Evolutionary conservation across 2,113 vertebrate genomes (phyloP).

Genomic region (Myrmecobius fasciatus): DNA sequence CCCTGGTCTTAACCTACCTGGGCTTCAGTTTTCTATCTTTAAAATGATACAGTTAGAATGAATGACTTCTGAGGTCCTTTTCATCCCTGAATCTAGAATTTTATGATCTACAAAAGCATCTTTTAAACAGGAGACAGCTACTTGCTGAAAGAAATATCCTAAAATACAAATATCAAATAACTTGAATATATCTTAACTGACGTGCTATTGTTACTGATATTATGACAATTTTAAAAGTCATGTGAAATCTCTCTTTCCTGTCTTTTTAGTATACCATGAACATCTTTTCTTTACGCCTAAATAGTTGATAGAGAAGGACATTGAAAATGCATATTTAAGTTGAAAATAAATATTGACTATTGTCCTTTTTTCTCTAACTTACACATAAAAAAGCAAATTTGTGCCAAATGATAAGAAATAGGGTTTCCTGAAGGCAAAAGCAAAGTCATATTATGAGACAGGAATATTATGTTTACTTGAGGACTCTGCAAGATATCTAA

Average conservation of each 20-base stretch:
- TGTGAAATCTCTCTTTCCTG: neutral
- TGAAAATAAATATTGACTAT: neutral
- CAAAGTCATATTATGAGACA: neutral
- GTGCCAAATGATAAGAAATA: neutral
- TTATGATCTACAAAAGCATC: neutral
- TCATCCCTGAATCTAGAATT: neutral
- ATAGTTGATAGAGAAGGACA: neutral
- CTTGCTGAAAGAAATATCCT: neutral
- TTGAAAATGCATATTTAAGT: neutral
- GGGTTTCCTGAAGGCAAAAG: neutral
- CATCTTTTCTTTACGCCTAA: conserved; percentile 6
- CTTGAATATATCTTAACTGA: neutral
- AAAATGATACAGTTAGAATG: neutral
- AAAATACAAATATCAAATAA: neutral
- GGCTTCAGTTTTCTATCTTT: neutral
- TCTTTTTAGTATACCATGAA: neutral
- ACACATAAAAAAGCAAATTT: neutral
- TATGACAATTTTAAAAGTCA: neutral
- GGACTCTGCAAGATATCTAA: neutral
- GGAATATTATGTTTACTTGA: neutral
- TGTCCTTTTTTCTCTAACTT: neutral
- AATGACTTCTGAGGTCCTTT: neutral
- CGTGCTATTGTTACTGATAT: too few relatives aligned
- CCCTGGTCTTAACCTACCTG: neutral
- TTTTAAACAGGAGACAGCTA: neutral